Evolutionary conservation across 1,140 invertebrate species (phyloP).

Genomic region (Bombus impatiens): DNA sequence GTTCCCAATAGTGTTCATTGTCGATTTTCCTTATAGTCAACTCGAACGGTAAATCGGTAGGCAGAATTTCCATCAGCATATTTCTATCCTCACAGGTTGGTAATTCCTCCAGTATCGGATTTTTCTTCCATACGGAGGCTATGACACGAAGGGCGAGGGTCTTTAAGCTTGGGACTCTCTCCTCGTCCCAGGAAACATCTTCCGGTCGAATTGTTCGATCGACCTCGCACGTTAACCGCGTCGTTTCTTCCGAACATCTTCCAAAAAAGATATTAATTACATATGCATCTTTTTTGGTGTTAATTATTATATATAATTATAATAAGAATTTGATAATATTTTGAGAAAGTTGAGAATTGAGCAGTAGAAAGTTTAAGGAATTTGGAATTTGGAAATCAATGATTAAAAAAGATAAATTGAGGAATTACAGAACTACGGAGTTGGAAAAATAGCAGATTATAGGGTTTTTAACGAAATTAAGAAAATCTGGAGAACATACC

Average conservation of each 20-base stretch:
- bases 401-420: not conserved
- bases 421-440: too few species aligned
- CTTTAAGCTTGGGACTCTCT: conserved; percentile 71
- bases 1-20: conserved; percentile 78
- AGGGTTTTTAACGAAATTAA: not conserved
- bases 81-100: conserved; percentile 72
- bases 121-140: conserved; percentile 68
- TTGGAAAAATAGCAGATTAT: not conserved
- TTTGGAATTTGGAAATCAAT: not conserved
- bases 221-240: conserved; percentile 57
- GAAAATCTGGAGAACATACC: conserved; percentile 46
- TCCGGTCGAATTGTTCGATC: conserved; percentile 71
- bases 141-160: conserved; percentile 70
- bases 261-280: conserved; percentile 22
- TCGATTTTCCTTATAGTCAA: conserved; percentile 71
- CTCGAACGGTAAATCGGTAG: conserved; percentile 76
- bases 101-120: conserved; percentile 74
- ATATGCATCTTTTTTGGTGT: not conserved
- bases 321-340: not conserved
- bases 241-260: conserved; percentile 74
- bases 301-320: not conserved
- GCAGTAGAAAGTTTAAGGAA: too few species aligned
- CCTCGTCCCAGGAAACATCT: conserved; percentile 72
- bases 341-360: too few species aligned
- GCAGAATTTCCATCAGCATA: conserved; percentile 75